Evolutionary conservation across 1,140 invertebrate species (phyloP), one percentile per base, ranked within the genome.

Genomic region (Lerema accius): DNA sequence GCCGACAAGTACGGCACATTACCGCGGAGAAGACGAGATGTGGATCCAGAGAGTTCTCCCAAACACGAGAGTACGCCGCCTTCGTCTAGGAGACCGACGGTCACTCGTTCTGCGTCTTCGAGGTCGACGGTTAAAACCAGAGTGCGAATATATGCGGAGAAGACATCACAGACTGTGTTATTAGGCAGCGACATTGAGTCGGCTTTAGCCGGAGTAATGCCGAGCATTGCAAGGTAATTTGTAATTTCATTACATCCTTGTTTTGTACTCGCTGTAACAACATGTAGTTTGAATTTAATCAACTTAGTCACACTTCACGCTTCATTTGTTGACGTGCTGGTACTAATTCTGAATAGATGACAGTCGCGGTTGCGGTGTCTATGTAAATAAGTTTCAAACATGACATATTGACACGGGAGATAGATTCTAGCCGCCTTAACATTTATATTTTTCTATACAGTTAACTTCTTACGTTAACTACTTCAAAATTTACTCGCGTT

Each of bases 121-220:
- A 91, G 92, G 61, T 91, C 92, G 7, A 87, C 88, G 11, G 89
- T 88, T 32, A 92, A 92, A 70, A 75, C 81, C 0, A 75, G 79
- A 48, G 96, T 94, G 0, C 92, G 93, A 69, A 96, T 97, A 59
- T 96, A 96, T 78, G 95, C 96, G 62, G 96, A 97, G 84, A 95
- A 92, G 0, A 91, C 92, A 10, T 92, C 93, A 2, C 96, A 97
- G 76, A 97, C 96, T 0, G 95, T 94, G 4, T 80, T 96, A 15
- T 93, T 95, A 0, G 93, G 94, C 37, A 78, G 86, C 0, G 96
- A 96, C 75, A 91, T 96, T 9, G 94, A 95, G 40, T 93, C 94
- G 7, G 94, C 94, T 13, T 84, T 96, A 26, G 92, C 93, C 0
- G 95, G 95, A 0, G 74, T 93, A 7, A 80, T 90, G 2, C 92